Conservation (phyloP, 2,113 vertebrate species). For the Fulica atra region DNA sequence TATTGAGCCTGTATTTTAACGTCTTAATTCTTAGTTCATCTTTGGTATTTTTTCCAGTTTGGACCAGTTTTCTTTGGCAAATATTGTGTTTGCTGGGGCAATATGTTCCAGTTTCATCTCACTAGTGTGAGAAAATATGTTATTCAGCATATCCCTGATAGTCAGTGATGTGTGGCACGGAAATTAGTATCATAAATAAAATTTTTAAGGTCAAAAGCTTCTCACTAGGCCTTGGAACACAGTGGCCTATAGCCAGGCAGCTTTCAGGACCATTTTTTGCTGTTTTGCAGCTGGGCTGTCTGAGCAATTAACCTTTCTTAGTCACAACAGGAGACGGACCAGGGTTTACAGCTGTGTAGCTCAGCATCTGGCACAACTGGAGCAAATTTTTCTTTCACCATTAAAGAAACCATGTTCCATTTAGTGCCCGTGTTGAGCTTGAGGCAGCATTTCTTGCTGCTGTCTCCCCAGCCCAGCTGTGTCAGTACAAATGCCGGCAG, state of each 20-base stretch:
- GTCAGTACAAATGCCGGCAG: fast-evolving
- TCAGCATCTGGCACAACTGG: slow-evolving; percentile 24
- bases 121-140: not conserved
- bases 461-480: not conserved
- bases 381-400: slow-evolving; percentile 12
- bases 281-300: not conserved
- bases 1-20: not conserved
- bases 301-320: slow-evolving; percentile 6
- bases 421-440: not conserved
- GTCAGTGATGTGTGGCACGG: not conserved
- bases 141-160: not conserved
- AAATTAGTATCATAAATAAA: not conserved
- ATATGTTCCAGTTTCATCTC: not conserved
- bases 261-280: not conserved
- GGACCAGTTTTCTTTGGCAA: not conserved
- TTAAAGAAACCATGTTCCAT: slow-evolving; percentile 4
- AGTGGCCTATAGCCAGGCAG: not conserved
- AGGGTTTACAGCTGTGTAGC: not conserved
- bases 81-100: not conserved
- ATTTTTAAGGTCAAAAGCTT: not conserved
- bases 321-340: not conserved
- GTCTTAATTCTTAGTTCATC: not conserved
- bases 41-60: not conserved
- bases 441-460: not conserved
- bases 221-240: not conserved